phyloP scores from a whole-genome alignment of 2,888 invertebrate species.

The Stenolophus ochropezus region DNA sequence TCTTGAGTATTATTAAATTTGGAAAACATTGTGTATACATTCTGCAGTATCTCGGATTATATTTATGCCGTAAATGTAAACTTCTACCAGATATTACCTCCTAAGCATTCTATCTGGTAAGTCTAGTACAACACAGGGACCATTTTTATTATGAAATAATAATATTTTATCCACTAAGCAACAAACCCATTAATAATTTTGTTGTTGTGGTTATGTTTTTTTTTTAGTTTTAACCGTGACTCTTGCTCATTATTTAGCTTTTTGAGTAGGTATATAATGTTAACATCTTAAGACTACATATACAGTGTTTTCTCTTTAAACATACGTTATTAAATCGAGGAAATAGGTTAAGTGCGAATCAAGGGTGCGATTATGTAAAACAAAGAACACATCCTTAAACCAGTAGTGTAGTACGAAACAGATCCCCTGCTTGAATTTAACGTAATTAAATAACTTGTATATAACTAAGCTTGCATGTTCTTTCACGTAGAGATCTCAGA shows the following conservation, averaged over 20 bases:
- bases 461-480: not conserved
- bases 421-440: not conserved
- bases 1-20: too few species aligned
- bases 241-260: not conserved
- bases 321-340: not conserved
- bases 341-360: not conserved
- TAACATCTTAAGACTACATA: not conserved
- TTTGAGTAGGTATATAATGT: not conserved
- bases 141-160: too few species aligned
- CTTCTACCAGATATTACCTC: too few species aligned
- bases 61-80: too few species aligned
- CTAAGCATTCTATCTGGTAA: too few species aligned
- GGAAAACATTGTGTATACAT: too few species aligned
- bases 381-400: not conserved
- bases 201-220: too few species aligned
- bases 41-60: too few species aligned
- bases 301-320: not conserved
- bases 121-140: too few species aligned
- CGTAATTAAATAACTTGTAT: not conserved
- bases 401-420: not conserved
- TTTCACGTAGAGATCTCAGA: constrained; percentile 9
- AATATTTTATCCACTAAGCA: too few species aligned
- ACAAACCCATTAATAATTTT: too few species aligned
- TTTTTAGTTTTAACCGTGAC: not conserved
- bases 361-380: not conserved